Evolutionary conservation across 1,140 invertebrate species (phyloP), one percentile per base, ranked within the genome.

Genomic region (Microplitis demolitor): DNA sequence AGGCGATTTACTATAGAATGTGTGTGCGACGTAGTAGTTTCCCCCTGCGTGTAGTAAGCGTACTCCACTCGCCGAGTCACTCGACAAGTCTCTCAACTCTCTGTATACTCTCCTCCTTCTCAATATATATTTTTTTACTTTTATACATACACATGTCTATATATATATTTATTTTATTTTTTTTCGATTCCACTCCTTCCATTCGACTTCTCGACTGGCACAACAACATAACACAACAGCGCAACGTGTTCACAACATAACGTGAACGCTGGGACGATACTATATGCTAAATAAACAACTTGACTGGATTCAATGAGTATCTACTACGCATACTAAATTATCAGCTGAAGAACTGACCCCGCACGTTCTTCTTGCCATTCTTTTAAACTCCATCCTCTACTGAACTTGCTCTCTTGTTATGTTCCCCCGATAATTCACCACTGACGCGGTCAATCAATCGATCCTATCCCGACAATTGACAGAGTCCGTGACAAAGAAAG

Each of bases 1-100:
- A 85, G 82, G 79, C 81, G 82, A 83, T 82, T 85, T 85, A 86
- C 84, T 86, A 85, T 85, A 86, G 81, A 76, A 75, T 78, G 76
- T 78, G 76, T 78, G 80, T 80, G 80, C 77, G 78, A 73, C 54
- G 70, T 78, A 75, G 76, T 83, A 84, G 68, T 56, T 14, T 11
- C 16, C 61, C 67, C 64, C 58, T 24, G 34, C 56, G 51, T 61
- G 72, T 74, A 74, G 73, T 74, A 71, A 68, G 66, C 64, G 56
- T 71, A 35, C 60, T 62, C 34, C 11, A 62, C 4, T 39, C 53
- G 24, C 24, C 54, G n/a, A 68, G 66, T 68, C 53, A 68, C 73
- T 71, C 64, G 63, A 63, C 63, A 58, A 74, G 37, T 70, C 53
- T 58, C 16, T 24, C 56, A 14, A 45, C 39, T 45, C 39, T 62